A percentile compares a stretch with the other conserved stretches of the same genome.
These are phyloP conservation scores for Oryctes rhinoceros DNA, from an alignment of 1,140 invertebrate species.

Conservation along the genomic window DNA sequence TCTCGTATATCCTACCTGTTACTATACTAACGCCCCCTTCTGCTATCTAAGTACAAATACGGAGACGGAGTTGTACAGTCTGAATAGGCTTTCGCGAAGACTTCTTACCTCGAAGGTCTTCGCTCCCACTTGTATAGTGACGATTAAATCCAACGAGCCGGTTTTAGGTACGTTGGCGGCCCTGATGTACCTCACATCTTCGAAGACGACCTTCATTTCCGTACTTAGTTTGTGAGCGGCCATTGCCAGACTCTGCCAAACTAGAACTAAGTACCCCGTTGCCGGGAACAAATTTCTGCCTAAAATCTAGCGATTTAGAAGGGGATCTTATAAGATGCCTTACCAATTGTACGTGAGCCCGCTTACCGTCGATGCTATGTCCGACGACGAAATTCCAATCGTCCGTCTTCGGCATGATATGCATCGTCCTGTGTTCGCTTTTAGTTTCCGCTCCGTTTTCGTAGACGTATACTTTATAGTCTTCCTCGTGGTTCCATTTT, in stretches of 20 bases:
- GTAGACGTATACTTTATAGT: conserved; percentile 56
- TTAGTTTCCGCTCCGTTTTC: conserved; percentile 57
- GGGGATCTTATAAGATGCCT: neutral
- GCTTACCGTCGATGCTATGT: conserved; percentile 83
- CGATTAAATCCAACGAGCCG: conserved; percentile 74
- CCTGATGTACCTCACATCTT: conserved; percentile 84
- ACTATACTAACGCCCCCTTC: conserved; percentile 60
- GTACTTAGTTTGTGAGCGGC: conserved; percentile 74
- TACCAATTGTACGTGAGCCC: neutral
- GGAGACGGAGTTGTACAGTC: too few species aligned
- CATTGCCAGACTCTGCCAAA: conserved; percentile 88
- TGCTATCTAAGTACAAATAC: too few species aligned
- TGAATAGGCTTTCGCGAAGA: neutral
- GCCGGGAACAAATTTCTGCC: conserved; percentile 88
- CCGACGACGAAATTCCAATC: conserved; percentile 81
- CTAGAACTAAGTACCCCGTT: conserved; percentile 84
- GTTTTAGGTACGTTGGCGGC: conserved; percentile 82
- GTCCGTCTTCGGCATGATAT: conserved; percentile 69
- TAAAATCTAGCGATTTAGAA: conserved; percentile 50
- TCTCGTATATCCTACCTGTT: conserved; percentile 65
- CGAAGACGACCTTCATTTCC: conserved; percentile 83
- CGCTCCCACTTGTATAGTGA: conserved; percentile 69
- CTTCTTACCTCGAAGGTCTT: neutral
- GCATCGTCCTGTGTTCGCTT: conserved; percentile 7
- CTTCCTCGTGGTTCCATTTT: conserved; percentile 71